Base-by-base conservation (phyloP, 2,797 vertebrate species). In the Adelosebastes latens region DNA sequence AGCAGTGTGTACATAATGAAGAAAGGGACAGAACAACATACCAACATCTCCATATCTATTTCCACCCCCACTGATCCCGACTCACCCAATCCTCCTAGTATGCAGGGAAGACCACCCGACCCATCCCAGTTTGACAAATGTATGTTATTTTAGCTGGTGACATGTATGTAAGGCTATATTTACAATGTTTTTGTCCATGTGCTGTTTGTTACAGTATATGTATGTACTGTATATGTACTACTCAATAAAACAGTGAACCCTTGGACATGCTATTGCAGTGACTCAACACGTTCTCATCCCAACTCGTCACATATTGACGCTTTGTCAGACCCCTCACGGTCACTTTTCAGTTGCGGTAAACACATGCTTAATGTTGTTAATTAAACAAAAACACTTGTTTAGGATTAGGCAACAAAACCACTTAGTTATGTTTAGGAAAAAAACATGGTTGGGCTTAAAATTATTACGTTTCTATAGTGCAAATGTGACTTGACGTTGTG, bases 181-280 rank as follows among this genome's bases (percentile, higher is more conserved):
- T 80, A 27, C 11, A 29, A 58, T 56, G 63, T 79, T 86, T 84
- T 29, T 83, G 82, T 75, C 70, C 68, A 71, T 85, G 58, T 79
- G 24, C 65, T 85, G 80, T 84, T 89, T 87, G 75, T 78, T 71
- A 53, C 36, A 74, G 64, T 72, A 34, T 36, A 31, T 79, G 24
- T 66, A 56, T 55, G 27, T 46, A 46, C 42, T 46, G 42, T 72
- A 58, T 79, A 69, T 91, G 56, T 82, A 65, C 74, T 72, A 63
- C 69, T 72, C 80, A 94, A 88, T 95, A 91, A 91, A 94, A 85
- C 65, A 79, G 22, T 49, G 56, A 88, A 81, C 61, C 25, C 49
- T 81, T 31, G 6, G 64, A 83, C 49, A 60, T 63, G 71, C 58
- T 69, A 70, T 77, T 71, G 56, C 59, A 71, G 52, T 53, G 46